Evolutionary conservation across 2,113 vertebrate genomes (phyloP), one percentile per base, ranked within the genome.

Genomic region (Nothobranchius kuhntae): DNA sequence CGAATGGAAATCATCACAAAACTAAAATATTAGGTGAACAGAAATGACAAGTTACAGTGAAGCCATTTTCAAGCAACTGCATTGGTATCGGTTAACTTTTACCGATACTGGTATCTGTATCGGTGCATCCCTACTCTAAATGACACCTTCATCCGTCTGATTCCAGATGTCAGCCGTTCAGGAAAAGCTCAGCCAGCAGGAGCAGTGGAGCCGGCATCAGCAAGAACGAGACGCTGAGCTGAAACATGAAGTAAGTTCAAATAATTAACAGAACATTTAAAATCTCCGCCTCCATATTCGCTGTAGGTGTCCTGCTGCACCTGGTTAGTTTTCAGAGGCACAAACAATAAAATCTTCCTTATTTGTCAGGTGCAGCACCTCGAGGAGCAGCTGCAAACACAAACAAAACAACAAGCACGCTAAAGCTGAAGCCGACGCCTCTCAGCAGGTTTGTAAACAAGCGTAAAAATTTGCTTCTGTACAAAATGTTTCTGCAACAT

Each of bases 361-460:
- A 40, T 40, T 40, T 40, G 9, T 50, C 63, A 89, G 85, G 30
- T 76, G 38, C 69, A 80, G 66, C 65, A 71, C 50, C 58, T 84
- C 0, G 51, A 77, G 50, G 50, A 73, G 40, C 17, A 85, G 51
- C 53, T 83, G 3, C n/a, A 73, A 2, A 26, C 5, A 2, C 9
- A 59, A 17, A 65, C 9, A 6, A 58, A 77, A 21, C 48, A 11
- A 13, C 10, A 21, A 9, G 44, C 51, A 21, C 6, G 59, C 42
- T 46, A 13, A 61, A 36, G 44, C 24, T 17, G 65, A 80, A 59
- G 55, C 51, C 0, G 30, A 64, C 0, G 2, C 63, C 13, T 71
- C 62, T 3, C 77, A 81, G 53, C 78, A 48, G 59, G 59, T 61
- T 48, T 5, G 59, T 58, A n/a, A 7, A 12, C 10, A 40, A 8